Base-by-base conservation (phyloP, 35 echinoderm and acorn worm genomes). In the Eucidaris tribuloides region DNA sequence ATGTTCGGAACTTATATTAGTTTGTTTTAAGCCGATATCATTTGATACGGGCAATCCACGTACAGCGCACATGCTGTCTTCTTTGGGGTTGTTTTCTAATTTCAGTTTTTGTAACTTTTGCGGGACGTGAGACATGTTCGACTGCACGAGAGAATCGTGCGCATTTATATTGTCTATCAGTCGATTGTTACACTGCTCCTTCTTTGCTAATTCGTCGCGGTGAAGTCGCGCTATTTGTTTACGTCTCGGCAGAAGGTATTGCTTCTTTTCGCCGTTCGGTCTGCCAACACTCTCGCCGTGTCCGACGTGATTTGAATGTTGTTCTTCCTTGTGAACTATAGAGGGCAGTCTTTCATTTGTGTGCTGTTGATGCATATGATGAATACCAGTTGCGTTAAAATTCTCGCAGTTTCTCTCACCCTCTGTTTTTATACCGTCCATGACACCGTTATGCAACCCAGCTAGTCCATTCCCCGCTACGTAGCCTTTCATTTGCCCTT, bases 211-310 rank as follows among this genome's bases (percentile, higher is more conserved):
- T 43, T 74, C 68, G 24, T 74, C 68, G n/a, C 44, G 68, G 37
- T 74, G 68, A 24, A 74, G 37, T 27, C 68, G 68, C 22, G 68
- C 68, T 20, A 74, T 74, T 36, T 74, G 68, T 44, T 74, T 74
- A 20, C 68, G 68, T 74, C 68, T 33, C 9, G 68, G 68, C 40
- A 74, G n/a, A 22, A 74, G 68, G 25, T 74, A 74, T 74, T 74
- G 68, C 40, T 74, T 74, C 68, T 74, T 44, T 13, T 74, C 68
- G n/a, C n/a, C n/a, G n/a, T n/a, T n/a, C n/a, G n/a, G n/a, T n/a
- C n/a, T n/a, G n/a, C n/a, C n/a, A n/a, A n/a, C n/a, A 40, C 11
- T 18, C 22, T n/a, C 40, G 24, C 30, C 65, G 2, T 71, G 32
- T 29, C 44, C 35, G 13, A 74, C 24, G 68, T 74, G 28, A 74